Percentiles rank a stretch among this genome's conserved stretches.
Evolutionary conservation across 2,797 vertebrate species (phyloP).

Genomic region (Knipowitschia caucasica): DNA sequence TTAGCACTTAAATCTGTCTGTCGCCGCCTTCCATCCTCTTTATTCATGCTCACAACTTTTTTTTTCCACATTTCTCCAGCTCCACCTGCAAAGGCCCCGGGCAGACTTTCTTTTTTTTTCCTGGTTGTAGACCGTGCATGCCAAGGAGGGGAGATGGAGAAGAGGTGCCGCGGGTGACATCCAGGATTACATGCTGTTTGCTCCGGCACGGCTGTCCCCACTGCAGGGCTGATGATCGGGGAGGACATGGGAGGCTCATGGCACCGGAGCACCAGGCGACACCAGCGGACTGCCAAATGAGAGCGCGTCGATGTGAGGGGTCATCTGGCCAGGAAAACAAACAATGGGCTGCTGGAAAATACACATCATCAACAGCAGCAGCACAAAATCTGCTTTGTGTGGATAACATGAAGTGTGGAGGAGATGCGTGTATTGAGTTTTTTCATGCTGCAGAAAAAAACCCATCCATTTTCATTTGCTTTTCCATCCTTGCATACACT

Average conservation of each 20-base stretch:
- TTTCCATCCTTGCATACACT: too few species aligned
- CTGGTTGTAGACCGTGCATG: constrained; percentile 28
- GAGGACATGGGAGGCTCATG: constrained; percentile 25
- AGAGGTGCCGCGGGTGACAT: constrained; percentile 30
- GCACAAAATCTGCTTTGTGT: too few species aligned
- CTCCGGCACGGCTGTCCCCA: constrained; percentile 50
- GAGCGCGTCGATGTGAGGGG: background rate
- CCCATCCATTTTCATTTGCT: too few species aligned
- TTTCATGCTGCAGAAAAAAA: too few species aligned
- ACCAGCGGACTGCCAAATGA: background rate
- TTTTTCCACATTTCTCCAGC: constrained; percentile 4
- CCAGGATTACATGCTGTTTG: constrained; percentile 55
- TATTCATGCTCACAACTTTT: constrained; percentile 8
- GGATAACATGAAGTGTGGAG: too few species aligned
- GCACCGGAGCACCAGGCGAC: constrained; percentile 1
- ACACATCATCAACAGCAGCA: background rate
- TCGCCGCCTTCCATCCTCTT: constrained; percentile 5
- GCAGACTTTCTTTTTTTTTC: constrained; percentile 25
- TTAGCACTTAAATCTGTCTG: constrained; percentile 14
- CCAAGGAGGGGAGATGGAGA: constrained; percentile 13
- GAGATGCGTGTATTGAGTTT: too few species aligned
- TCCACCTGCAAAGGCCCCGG: constrained; percentile 32
- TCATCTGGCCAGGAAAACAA: background rate
- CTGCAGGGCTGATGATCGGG: constrained; percentile 44
- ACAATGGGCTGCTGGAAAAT: background rate